phyloP scores from a whole-genome alignment of 2,113 vertebrate genomes.

The Zosterops borbonicus region DNA sequence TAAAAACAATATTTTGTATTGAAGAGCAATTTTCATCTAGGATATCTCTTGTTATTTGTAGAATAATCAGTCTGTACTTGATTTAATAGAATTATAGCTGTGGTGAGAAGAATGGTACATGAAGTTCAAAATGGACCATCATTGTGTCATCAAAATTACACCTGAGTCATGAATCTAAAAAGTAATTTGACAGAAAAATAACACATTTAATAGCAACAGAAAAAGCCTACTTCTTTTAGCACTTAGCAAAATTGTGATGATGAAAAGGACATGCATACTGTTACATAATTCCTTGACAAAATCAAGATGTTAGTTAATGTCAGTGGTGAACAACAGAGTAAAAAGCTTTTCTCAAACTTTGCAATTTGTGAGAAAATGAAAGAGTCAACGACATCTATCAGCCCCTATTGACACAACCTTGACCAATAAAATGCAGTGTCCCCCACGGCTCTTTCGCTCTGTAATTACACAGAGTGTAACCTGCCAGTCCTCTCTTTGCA shows the following conservation, averaged over 20 bases:
- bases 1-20: not conserved
- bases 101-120: not conserved
- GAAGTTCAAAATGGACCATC: not conserved
- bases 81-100: not conserved
- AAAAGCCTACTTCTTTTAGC: not conserved
- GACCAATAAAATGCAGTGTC: not conserved
- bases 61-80: not conserved
- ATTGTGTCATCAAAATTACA: not conserved
- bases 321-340: not conserved
- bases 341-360: not conserved
- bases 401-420: not conserved
- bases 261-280: not conserved
- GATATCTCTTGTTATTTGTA: not conserved
- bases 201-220: not conserved
- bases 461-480: not conserved
- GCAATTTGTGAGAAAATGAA: not conserved
- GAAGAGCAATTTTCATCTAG: not conserved
- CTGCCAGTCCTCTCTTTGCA: not conserved
- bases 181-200: not conserved
- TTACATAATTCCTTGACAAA: not conserved
- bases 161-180: not conserved
- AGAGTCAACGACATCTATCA: not conserved
- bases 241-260: not conserved
- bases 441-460: not conserved
- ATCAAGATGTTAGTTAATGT: not conserved